Evolutionary conservation across 2,113 vertebrate species (phyloP), one percentile per base, ranked within the genome.

Genomic region (Chlorodrepanis virens): DNA sequence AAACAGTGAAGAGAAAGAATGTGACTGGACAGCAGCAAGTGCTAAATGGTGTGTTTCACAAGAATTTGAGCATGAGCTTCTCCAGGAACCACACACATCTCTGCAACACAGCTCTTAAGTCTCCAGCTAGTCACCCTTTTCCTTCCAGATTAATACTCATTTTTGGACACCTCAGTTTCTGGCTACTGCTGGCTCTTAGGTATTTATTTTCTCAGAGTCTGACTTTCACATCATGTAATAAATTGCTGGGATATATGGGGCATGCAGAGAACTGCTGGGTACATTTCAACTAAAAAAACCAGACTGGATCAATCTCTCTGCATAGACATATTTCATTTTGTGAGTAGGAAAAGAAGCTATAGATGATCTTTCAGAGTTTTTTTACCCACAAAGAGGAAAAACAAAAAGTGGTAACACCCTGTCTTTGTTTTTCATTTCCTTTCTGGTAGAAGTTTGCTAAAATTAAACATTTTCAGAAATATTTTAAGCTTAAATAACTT

Each of bases 191-290:
- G 56, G 24, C 19, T 78, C 25, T 83, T 78, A 89, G 20, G 60
- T 90, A 63, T 72, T 82, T 89, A 76, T 88, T 96, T 95, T 88
- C 90, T 75, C 83, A 95, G 83, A 88, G 44, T 64, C 61, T 71
- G 87, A 78, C 79, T 93, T 95, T 83, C 90, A 90, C 49, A 79
- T 95, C 40, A 16, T 72, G 40, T 83, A 89, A 78, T 86, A 94
- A 93, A 93, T 95, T 92, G 21, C 60, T 89, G 76, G 54, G 82
- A 22, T 95, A 86, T 88, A 72, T 54, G 33, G 71, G 81, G 54
- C 67, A 59, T 81, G 45, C 33, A 59, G 75, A 63, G 79, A 93
- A 83, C 42, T 83, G n/a, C 82, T 94, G 84, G 45, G 65, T 79
- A 57, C 45, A 81, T 87, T 96, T 97, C 44, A 82, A 29, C 37